Base-by-base conservation (phyloP, 2,797 vertebrate species). In the Parambassis ranga region DNA sequence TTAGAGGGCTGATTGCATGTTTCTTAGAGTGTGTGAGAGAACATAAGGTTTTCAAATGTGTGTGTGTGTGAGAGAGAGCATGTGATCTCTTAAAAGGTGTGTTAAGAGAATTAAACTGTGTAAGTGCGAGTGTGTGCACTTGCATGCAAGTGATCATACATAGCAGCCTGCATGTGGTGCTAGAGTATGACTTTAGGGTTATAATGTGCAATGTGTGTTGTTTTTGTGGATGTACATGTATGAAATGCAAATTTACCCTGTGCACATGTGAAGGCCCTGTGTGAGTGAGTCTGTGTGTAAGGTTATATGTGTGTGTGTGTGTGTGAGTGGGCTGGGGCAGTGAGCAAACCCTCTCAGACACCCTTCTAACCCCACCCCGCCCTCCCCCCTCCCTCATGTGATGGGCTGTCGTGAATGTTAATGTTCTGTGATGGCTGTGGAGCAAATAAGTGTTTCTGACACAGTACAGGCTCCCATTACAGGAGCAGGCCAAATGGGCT, bases 391-490 rank as follows among this genome's bases (percentile, higher is more conserved):
- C 60, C 36, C 83, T 75, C 83, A 65, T 87, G 89, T 93, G 93
- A 93, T 79, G 87, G 87, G 87, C 91, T 93, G 91, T 91, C 89
- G 90, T 92, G 93, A 93, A 92, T 95, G 93, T 93, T 94, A 93
- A 94, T 94, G 91, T 92, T 89, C 92, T 93, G 92, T 95, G 94
- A 94, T 93, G 92, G 93, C 92, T 92, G 87, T 91, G 91, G 91
- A 93, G 92, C 92, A 94, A 91, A 95, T 91, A 91, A 91, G 90
- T 93, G 93, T 93, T 92, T 91, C 92, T 93, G 93, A 93, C 93
- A 93, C 87, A 91, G 92, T 89, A 90, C 92, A 93, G 93, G 92
- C 86, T 85, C 83, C 90, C 85, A 91, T 93, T 90, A 91, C 88
- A 90, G 88, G 64, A 85, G 85, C 85, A 81, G 87, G 90, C 90